Conservation (phyloP, 2,888 invertebrate genomes). For the Dryococelus australis region DNA sequence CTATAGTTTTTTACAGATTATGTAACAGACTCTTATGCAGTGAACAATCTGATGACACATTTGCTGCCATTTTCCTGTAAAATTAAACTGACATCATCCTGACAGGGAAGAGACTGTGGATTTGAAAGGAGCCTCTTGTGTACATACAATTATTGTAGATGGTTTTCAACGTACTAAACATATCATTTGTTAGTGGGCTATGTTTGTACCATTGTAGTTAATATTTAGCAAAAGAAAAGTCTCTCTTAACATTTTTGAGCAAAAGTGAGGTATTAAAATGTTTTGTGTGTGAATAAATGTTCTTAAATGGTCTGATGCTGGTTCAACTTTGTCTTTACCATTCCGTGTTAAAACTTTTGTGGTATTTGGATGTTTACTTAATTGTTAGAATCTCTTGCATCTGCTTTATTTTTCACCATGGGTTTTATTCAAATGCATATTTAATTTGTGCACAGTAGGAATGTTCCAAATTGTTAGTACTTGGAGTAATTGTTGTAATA, state of each 20-base stretch:
- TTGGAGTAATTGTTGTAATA: background rate
- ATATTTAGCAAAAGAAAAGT: background rate
- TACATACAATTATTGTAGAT: slow-evolving; percentile 2
- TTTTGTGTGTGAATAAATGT: slow-evolving; percentile 7
- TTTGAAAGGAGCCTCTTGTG: background rate
- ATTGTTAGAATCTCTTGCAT: slow-evolving; percentile 31
- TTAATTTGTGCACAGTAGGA: background rate
- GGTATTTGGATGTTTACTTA: slow-evolving; percentile 35
- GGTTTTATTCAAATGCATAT: background rate
- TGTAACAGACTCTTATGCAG: slow-evolving; percentile 42
- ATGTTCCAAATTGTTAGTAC: background rate
- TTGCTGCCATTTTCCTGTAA: slow-evolving; percentile 36
- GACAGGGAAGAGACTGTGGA: background rate
- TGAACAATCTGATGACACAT: slow-evolving; percentile 38
- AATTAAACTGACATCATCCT: background rate
- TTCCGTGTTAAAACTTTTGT: slow-evolving; percentile 33
- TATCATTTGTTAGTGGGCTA: slow-evolving; percentile 36
- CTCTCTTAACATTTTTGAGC: background rate
- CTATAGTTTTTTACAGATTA: slow-evolving; percentile 44
- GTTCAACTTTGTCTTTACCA: slow-evolving; percentile 26
- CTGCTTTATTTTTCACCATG: slow-evolving; percentile 18
- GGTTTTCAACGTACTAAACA: slow-evolving; percentile 33
- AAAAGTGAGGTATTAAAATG: slow-evolving; percentile 1
- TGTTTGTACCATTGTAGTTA: background rate
- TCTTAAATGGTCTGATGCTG: slow-evolving; percentile 16